A percentile compares a stretch with the other conserved stretches of the same genome.
Evolutionary conservation across 1,140 invertebrate genomes (phyloP).

Genomic region (Bilobella aurantiaca): DNA sequence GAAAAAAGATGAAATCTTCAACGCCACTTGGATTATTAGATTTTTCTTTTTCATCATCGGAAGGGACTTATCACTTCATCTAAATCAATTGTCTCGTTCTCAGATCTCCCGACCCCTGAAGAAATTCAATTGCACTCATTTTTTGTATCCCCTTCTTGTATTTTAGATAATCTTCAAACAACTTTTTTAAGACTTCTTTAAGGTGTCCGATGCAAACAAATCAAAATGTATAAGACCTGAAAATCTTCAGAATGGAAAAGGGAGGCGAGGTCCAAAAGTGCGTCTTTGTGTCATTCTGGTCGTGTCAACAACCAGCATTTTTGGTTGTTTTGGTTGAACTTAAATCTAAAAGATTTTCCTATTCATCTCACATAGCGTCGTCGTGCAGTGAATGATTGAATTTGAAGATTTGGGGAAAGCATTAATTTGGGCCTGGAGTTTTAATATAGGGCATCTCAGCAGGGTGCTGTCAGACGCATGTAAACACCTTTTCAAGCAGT

Average conservation of each 20-base stretch:
- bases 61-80: neutral
- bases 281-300: too few relatives aligned
- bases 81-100: constrained; percentile 1
- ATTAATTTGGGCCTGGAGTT: neutral
- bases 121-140: neutral
- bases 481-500: constrained; percentile 9
- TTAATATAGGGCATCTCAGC: constrained; percentile 2
- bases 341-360: too few relatives aligned
- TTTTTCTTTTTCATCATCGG: neutral
- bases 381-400: neutral
- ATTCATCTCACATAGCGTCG: neutral
- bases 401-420: neutral
- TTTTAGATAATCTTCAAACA: too few relatives aligned
- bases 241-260: too few relatives aligned
- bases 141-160: neutral
- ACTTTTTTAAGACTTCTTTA: too few relatives aligned
- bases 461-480: constrained; percentile 10
- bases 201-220: too few relatives aligned
- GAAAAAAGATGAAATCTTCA: neutral
- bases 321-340: neutral
- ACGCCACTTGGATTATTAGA: constrained; percentile 5
- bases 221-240: too few relatives aligned
- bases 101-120: neutral
- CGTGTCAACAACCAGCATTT: neutral
- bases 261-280: too few relatives aligned